phyloP scores from a whole-genome alignment of 2,888 invertebrate genomes.

The Anoncus sp. region DNA sequence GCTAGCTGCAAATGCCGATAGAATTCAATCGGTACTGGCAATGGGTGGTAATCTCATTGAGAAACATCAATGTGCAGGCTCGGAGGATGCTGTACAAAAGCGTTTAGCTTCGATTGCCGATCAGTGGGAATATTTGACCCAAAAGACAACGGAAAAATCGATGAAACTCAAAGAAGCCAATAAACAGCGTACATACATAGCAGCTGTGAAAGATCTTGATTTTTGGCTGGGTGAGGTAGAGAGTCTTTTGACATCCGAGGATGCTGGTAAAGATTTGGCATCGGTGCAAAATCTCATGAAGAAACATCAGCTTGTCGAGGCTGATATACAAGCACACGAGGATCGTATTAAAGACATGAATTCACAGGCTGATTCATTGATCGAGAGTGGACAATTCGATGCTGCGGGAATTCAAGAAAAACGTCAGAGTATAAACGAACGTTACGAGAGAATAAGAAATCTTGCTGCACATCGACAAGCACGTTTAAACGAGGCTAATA shows the following conservation, averaged over 20 bases:
- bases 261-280: constrained; percentile 98
- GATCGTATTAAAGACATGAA: constrained; percentile 98
- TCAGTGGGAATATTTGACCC: constrained; percentile 99
- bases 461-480: constrained; percentile 96
- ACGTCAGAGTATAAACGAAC: constrained; percentile 97
- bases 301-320: constrained; percentile 99
- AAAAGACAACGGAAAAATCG: constrained; percentile 99
- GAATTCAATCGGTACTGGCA: constrained; percentile 97
- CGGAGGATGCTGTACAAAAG: constrained; percentile 98
- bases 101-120: constrained; percentile 95
- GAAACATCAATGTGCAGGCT: constrained; percentile 98
- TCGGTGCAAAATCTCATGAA: constrained; percentile 99
- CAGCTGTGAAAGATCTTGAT: constrained; percentile 99
- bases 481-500: constrained; percentile 97
- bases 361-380: constrained; percentile 97
- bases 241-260: constrained; percentile 96
- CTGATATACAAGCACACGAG: constrained; percentile 98
- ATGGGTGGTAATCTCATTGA: constrained; percentile 98
- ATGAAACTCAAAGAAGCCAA: constrained; percentile 99
- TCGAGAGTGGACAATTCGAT: constrained; percentile 99
- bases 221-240: constrained; percentile 99
- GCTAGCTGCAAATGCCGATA: constrained; percentile 98
- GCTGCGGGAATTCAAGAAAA: constrained; percentile 98
- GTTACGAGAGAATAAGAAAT: constrained; percentile 97
- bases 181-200: constrained; percentile 99